These are phyloP conservation scores for Rhincodon typus DNA, from an alignment of 2,797 vertebrate species.

Conservation along the genomic window DNA sequence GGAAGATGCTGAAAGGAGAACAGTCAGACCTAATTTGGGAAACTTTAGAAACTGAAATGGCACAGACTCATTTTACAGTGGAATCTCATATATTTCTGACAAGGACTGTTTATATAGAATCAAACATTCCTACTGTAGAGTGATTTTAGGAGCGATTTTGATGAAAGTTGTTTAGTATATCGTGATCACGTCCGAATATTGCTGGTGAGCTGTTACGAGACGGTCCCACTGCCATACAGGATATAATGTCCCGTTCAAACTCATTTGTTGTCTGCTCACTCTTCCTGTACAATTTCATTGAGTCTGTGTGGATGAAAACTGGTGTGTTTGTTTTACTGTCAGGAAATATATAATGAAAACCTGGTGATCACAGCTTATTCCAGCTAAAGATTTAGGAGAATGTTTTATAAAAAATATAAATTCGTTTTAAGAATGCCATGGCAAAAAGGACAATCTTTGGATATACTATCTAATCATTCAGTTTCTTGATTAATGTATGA, in stretches of 20 bases:
- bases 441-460: background rate
- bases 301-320: background rate
- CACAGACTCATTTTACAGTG: background rate
- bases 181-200: background rate
- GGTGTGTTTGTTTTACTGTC: background rate
- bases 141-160: background rate
- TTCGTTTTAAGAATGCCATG: background rate
- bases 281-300: slow-evolving; percentile 12
- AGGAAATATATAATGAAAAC: slow-evolving; percentile 21
- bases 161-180: background rate
- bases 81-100: background rate
- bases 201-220: background rate
- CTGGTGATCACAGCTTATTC: background rate
- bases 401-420: background rate
- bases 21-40: background rate
- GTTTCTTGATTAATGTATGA: background rate
- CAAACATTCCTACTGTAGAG: background rate
- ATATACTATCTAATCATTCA: too few relatives aligned
- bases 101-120: background rate
- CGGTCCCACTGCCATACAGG: background rate
- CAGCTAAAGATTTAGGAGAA: background rate
- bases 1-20: background rate
- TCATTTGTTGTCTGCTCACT: background rate
- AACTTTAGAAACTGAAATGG: background rate
- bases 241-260: slow-evolving; percentile 23